Base-by-base conservation (phyloP, 2,797 vertebrate genomes). In the Ptychobarbus kaznakovi region DNA sequence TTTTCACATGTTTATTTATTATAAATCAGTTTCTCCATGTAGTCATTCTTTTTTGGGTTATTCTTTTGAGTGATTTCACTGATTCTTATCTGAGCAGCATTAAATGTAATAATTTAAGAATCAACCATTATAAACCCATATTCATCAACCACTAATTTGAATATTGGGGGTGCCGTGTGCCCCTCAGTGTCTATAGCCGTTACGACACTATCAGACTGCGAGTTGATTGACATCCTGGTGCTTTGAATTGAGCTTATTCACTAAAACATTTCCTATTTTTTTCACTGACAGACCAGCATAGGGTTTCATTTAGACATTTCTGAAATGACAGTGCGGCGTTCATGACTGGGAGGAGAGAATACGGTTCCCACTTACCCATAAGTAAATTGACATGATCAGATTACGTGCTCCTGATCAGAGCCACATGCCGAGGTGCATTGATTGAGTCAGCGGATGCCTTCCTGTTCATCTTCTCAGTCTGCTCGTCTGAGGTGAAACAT, bases 331-430 rank as follows among this genome's bases (percentile, higher is more conserved):
- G 79, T 66, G 84, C 81, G 87, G 69, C 74, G 16, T 77, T 87
- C 84, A 70, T 70, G 90, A 87, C 74, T 84, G 49, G 75, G 51
- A 84, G 84, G 38, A 80, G 63, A 61, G 61, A 87, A 88, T 86
- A 84, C 76, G 86, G 85, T 89, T 85, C 82, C 87, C 86, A 90
- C 90, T 91, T 89, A 81, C 79, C 74, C 88, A 83, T 87, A 87
- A 89, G 89, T 90, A 90, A 89, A 91, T 90, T 88, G 90, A 91
- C 88, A 88, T 90, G 88, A 92, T 92, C 90, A 79, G 85, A 90
- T 92, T 92, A 90, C 89, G 85, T 88, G 66, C 82, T 86, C 83
- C 76, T 89, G 89, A 91, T 90, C 89, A 90, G 89, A 90, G 88
- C 89, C 88, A 90, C 89, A 91, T 91, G 87, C 86, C 81, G 85